Evolutionary conservation across 2,888 invertebrate genomes (phyloP), one percentile per base, ranked within the genome.

Genomic region (Anthrax anthrax): DNA sequence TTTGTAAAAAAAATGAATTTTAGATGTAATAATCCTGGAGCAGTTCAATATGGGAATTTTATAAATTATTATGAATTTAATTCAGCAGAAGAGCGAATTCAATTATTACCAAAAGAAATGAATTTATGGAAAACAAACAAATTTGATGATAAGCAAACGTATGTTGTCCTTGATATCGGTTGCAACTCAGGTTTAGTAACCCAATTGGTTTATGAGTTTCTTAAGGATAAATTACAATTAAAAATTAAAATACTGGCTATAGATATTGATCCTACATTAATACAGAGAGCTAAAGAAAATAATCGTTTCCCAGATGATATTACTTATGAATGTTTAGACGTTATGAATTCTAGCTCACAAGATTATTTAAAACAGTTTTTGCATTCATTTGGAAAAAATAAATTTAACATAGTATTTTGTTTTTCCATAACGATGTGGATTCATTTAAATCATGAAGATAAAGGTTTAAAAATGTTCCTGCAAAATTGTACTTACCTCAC

Each of bases 381-480:
- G 44, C 48, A 58, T 29, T 53, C 52, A 3, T 54, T 67, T 50
- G 57, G 68, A 2, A 71, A 67, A 42, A 42, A 57, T 0, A 70
- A 62, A 49, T 87, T 84, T 69, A 78, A 82, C 67, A 70, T 77
- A 4, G 72, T 76, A 42, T 85, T 84, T 63, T 84, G 84, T 60
- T 87, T 89, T 61, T 88, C 89, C 10, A 76, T 87, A 29, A 84
- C 87, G 17, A 87, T 90, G 87, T 90, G 90, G 90, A 84, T 90
- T 58, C 90, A 90, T 66, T 63, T 90, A 19, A 89, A 90, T 63
- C 72, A 82, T 65, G 84, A 87, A 8, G 90, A 90, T 69, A 63
- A 68, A 6, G 86, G 85, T 0, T 64, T 90, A 36, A 57, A 70
- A 46, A 55, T 63, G 4, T 85, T 87, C 62, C 65, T 90, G 3